phyloP scores from a whole-genome alignment of 2,888 invertebrate species.

The Cepaea hortensis region DNA sequence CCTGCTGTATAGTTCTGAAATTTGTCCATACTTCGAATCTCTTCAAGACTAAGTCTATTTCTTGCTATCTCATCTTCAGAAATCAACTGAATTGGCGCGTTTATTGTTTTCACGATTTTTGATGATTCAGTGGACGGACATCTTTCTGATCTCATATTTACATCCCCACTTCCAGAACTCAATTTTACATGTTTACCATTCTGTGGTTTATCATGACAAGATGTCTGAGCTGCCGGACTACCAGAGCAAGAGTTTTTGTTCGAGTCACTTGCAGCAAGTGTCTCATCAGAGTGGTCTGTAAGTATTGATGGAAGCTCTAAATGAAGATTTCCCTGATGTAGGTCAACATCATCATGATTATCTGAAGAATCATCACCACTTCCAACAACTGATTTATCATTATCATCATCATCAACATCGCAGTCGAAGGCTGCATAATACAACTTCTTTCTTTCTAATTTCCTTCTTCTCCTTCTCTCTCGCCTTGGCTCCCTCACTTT shows the following conservation, averaged over 20 bases:
- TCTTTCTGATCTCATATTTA: too few species aligned
- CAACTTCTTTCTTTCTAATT: slow-evolving; percentile 35
- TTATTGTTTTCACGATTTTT: background rate
- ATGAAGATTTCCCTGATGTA: background rate
- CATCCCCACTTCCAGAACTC: background rate
- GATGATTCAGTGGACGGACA: background rate
- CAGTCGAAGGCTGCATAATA: slow-evolving; percentile 26
- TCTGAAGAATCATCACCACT: background rate
- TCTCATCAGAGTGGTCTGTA: background rate
- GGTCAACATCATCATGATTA: background rate
- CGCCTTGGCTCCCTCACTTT: slow-evolving; percentile 33
- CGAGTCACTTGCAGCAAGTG: background rate
- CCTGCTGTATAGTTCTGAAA: slow-evolving; percentile 70
- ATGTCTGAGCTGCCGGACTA: too few species aligned
- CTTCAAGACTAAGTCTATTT: slow-evolving; percentile 62
- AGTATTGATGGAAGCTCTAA: too few species aligned
- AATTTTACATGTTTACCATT: background rate
- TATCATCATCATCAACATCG: background rate
- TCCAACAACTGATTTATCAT: background rate
- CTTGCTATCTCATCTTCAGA: slow-evolving; percentile 61
- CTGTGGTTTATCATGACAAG: background rate
- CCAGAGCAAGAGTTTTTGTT: too few species aligned
- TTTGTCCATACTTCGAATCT: slow-evolving; percentile 63
- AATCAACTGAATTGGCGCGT: slow-evolving; percentile 43
- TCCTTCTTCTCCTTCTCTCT: slow-evolving; percentile 42